Percentiles rank a stretch among this genome's conserved stretches.
Evolutionary conservation across 92 coral and sea anemone genomes (phyloP).

Genomic region (Anthopleura xanthogrammica): DNA sequence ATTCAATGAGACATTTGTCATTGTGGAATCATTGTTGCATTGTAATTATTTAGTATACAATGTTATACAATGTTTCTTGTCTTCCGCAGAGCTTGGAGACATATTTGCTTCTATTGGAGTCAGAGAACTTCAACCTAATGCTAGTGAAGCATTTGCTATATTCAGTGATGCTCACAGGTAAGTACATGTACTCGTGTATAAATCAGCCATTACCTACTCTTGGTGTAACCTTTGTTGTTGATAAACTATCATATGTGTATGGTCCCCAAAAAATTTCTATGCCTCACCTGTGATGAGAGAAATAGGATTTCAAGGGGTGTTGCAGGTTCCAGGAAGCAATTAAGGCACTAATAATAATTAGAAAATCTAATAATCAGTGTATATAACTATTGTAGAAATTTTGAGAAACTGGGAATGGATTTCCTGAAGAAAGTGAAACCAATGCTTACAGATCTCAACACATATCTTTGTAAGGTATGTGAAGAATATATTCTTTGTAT

Average conservation of each 20-base stretch:
- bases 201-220: not conserved
- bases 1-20: not conserved
- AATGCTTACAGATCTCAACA: constrained; percentile 90
- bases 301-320: too few species aligned
- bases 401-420: constrained; percentile 95
- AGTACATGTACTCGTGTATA: not conserved
- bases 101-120: constrained; percentile 98
- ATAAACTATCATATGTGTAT: too few species aligned
- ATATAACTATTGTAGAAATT: constrained; percentile 49
- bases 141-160: constrained; percentile 96
- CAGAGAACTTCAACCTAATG: constrained; percentile 97
- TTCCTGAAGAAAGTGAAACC: constrained; percentile 96
- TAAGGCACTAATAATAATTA: too few species aligned
- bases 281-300: too few species aligned
- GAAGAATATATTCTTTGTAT: not conserved
- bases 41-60: not conserved
- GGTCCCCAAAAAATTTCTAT: too few species aligned
- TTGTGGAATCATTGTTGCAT: too few species aligned
- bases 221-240: too few species aligned
- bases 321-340: too few species aligned
- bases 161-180: constrained; percentile 97
- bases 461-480: constrained; percentile 87
- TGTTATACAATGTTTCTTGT: not conserved
- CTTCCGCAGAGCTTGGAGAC: constrained; percentile 84
- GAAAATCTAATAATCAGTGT: too few species aligned